Evolutionary conservation across 2,888 invertebrate species (phyloP).

Genomic region (Heliconius cydno): DNA sequence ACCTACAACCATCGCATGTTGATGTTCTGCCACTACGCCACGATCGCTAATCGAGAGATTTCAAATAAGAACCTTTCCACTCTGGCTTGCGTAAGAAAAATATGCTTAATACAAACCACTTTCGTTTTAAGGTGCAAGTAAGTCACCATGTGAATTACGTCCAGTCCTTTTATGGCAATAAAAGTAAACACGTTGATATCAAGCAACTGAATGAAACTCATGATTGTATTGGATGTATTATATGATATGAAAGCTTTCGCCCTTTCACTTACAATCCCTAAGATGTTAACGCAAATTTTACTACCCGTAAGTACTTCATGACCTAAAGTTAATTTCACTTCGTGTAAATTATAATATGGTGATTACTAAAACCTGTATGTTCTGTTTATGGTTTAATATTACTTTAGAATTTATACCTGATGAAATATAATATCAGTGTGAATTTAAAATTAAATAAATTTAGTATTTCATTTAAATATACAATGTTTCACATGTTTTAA

Average conservation of each 20-base stretch:
- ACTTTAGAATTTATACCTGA: background rate
- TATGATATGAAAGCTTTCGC: slow-evolving; percentile 56
- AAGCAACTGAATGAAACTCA: slow-evolving; percentile 28
- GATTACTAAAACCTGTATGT: background rate
- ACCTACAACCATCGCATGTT: too few species aligned
- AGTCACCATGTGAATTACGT: slow-evolving; percentile 24
- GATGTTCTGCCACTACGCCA: too few species aligned
- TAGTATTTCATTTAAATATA: background rate
- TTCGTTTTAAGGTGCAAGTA: slow-evolving; percentile 28
- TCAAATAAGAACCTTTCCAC: background rate
- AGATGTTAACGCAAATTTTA: slow-evolving; percentile 45
- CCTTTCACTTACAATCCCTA: slow-evolving; percentile 69
- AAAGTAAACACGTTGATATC: slow-evolving; percentile 41
- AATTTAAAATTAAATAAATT: background rate
- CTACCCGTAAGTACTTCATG: slow-evolving; percentile 10
- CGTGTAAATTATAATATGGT: slow-evolving; percentile 8
- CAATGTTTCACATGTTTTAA: background rate
- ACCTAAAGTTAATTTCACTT: slow-evolving; percentile 24
- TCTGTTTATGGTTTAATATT: background rate
- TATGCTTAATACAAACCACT: slow-evolving; percentile 6
- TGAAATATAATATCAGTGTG: background rate
- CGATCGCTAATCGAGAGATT: too few species aligned
- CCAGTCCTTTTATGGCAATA: slow-evolving; percentile 32
- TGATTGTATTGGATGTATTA: slow-evolving; percentile 32
- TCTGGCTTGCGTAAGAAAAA: background rate